Evolutionary conservation across 2,888 invertebrate genomes (phyloP), one percentile per base, ranked within the genome.

Genomic region (Zygothrica quintamaculata): DNA sequence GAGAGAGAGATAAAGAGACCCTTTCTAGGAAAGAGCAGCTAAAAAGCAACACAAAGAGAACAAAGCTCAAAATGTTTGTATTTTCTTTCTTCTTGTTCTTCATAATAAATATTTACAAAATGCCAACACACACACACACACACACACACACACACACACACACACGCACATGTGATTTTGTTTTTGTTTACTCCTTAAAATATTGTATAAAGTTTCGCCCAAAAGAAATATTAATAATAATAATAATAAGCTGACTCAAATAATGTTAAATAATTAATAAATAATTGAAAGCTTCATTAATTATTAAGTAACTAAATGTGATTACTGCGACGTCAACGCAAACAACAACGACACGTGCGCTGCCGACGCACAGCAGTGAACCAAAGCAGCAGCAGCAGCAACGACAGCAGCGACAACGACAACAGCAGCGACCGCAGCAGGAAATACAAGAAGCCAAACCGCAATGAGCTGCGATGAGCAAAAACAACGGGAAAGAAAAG

Each of bases 391-490:
- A 37, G 51, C 59, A 9, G 15, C 42, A 8, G 3, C 7, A 8
- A 25, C 39, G 16, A 15, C 66, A 81, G 75, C 84, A 85, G 77
- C n/a, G n/a, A 22, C 42, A 22, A n/a, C 1, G 11, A 12, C 40
- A 37, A 50, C 59, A n/a, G 13, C 42, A 8, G 3, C 7, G n/a
- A 25, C 39, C 22, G 15, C 66, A 81, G 76, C 84, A 85, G 77
- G 77, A 77, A 77, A 86, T 62, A 78, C 78, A 78, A 78, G 71
- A 85, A 66, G 85, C 74, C 75, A 42, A 73, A 50, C 60, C 42
- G 37, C 56, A 22, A 44, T n/a, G n/a, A n/a, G n/a, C n/a, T n/a
- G 12, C 36, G 44, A 31, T 13, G n/a, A 34, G 29, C 36, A 44
- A 37, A 52, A 44, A 39, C 57, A 33, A 9, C 33, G 9, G 11